These are phyloP conservation scores for Cliona cf. orientalis DNA, from an alignment of 37 sponge, comb jelly and placozoan species.

Conservation along the genomic window DNA sequence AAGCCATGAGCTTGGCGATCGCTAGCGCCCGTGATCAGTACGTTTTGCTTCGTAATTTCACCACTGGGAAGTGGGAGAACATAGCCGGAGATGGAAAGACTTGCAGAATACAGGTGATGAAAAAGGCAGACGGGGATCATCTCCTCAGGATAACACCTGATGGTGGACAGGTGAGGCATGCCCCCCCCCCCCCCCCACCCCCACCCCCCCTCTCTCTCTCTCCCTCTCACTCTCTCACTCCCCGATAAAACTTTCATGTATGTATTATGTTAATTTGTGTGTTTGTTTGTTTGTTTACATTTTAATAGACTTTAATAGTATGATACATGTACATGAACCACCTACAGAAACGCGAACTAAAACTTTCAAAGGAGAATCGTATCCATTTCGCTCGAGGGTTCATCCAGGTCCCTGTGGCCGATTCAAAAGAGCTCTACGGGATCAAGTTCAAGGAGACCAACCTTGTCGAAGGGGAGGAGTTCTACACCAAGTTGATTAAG, in stretches of 20 bases:
- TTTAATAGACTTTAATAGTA: neutral
- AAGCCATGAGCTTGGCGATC: neutral
- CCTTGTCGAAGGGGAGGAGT: neutral
- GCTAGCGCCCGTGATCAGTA: neutral
- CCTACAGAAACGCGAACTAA: neutral
- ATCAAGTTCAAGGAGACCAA: conserved; percentile 28
- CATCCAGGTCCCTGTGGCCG: conserved; percentile 33
- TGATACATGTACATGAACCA: neutral
- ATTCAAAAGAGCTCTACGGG: conserved; percentile 17
- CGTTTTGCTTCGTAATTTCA: conserved; percentile 21
- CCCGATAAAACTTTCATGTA: neutral
- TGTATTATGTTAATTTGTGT: neutral
- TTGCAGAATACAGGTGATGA: conserved; percentile 8
- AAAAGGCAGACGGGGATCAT: conserved; percentile 11
- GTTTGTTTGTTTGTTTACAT: neutral
- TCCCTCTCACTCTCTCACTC: neutral
- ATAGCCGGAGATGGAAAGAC: neutral
- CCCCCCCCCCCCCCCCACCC: neutral
- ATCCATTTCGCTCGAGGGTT: conserved; percentile 21
- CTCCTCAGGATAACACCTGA: no score
- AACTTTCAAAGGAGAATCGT: neutral
- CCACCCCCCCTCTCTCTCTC: neutral
- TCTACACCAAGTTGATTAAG: conserved; percentile 2
- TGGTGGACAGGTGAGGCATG: no score
- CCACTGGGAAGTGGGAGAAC: conserved; percentile 18